phyloP scores from a whole-genome alignment of 37 sponge, comb jelly and placozoan genomes.

The Amphimedon queenslandica region DNA sequence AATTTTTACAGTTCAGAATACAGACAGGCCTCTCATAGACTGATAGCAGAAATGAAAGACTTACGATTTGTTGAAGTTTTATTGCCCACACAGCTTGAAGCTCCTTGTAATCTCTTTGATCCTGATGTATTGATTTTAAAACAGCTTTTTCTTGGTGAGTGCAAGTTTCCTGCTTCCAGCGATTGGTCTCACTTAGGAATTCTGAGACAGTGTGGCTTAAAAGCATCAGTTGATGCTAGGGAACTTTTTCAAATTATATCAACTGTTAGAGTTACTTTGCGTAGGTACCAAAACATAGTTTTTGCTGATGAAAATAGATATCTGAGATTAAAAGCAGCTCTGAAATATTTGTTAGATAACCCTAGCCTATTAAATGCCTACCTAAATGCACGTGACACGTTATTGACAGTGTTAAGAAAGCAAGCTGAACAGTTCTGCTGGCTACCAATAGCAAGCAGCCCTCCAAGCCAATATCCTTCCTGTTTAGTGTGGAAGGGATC shows the following conservation, averaged over 20 bases:
- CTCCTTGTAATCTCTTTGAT: too few species aligned
- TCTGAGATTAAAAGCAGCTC: slow-evolving; percentile 36
- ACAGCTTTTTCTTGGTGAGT: too few species aligned
- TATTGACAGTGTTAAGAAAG: too few species aligned
- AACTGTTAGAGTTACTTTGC: background rate
- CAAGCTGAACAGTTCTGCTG: slow-evolving; percentile 13
- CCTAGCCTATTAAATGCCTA: too few species aligned
- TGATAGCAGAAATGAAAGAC: too few species aligned
- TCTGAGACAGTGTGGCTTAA: slow-evolving; percentile 32
- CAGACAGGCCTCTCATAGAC: too few species aligned
- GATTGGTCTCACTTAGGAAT: background rate
- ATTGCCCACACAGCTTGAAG: too few species aligned
- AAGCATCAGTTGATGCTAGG: slow-evolving; percentile 11
- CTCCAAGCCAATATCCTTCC: slow-evolving; percentile 15
- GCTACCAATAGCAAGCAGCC: slow-evolving; percentile 9
- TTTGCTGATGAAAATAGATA: slow-evolving; percentile 1
- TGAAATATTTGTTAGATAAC: slow-evolving; percentile 10
- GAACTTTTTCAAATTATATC: slow-evolving; percentile 29
- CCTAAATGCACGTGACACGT: too few species aligned
- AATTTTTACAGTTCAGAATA: too few species aligned
- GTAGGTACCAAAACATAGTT: background rate
- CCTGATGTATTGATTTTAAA: too few species aligned
- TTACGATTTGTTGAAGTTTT: too few species aligned
- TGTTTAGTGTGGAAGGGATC: slow-evolving; percentile 35
- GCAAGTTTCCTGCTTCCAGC: too few species aligned